Conservation (phyloP, 2,888 invertebrate species). For the Morpho achilles region DNA sequence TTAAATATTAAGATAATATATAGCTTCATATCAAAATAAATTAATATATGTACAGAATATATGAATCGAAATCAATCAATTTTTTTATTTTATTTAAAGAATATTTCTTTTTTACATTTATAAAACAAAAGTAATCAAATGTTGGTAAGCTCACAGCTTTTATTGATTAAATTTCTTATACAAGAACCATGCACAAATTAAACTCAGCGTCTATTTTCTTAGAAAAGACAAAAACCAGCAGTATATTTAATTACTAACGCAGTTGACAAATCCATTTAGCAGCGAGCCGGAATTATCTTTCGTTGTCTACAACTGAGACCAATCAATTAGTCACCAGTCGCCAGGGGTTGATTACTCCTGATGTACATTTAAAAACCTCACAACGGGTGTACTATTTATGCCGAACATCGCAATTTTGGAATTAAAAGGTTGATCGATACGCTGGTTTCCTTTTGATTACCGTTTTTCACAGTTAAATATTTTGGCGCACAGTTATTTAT, state of each 20-base stretch:
- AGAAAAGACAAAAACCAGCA: constrained; percentile 49
- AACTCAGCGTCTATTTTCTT: constrained; percentile 36
- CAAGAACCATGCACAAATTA: constrained; percentile 38
- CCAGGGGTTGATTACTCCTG: constrained; percentile 62
- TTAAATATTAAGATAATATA: too few relatives aligned
- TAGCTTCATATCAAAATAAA: too few relatives aligned
- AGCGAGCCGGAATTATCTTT: constrained; percentile 63
- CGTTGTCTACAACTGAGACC: constrained; percentile 69
- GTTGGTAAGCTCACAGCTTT: neutral
- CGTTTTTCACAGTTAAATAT: too few relatives aligned
- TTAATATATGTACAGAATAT: too few relatives aligned
- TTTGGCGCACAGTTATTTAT: too few relatives aligned
- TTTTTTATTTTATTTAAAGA: too few relatives aligned
- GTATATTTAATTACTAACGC: constrained; percentile 68
- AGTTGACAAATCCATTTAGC: constrained; percentile 75
- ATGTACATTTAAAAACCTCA: constrained; percentile 39
- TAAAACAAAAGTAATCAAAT: too few relatives aligned
- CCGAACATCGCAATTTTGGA: constrained; percentile 4
- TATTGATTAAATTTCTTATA: constrained; percentile 29
- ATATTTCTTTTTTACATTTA: too few relatives aligned
- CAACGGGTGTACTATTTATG: constrained; percentile 8
- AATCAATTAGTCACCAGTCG: constrained; percentile 65
- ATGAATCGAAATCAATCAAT: too few relatives aligned
- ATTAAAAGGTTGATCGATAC: constrained; percentile 2
- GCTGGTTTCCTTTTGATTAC: constrained; percentile 3